Evolutionary conservation across 53 echinoderm and acorn worm species (phyloP).

Genomic region (Echinometra lucunter): DNA sequence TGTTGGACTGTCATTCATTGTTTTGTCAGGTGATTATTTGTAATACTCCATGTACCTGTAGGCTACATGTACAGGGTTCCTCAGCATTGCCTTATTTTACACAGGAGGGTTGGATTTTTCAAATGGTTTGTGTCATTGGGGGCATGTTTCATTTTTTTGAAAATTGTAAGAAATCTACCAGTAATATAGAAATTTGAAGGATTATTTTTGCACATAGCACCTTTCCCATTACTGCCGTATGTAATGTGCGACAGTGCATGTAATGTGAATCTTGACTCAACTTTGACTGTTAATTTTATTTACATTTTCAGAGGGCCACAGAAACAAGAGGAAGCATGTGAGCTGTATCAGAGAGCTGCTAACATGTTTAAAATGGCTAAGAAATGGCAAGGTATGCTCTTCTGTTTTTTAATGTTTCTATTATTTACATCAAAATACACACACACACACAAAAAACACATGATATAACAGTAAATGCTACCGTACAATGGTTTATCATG

Average conservation of each 20-base stretch:
- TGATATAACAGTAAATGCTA: too few species aligned
- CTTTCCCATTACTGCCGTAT: too few species aligned
- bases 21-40: neutral
- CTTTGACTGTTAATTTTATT: neutral
- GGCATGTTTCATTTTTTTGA: too few species aligned
- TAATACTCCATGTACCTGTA: neutral
- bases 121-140: too few species aligned
- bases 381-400: conserved; percentile 91
- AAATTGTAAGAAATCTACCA: too few species aligned
- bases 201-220: neutral
- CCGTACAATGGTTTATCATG: too few species aligned
- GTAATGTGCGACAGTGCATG: neutral
- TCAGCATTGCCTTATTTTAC: neutral
- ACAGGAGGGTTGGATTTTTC: neutral
- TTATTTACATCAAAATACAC: neutral
- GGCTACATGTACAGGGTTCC: neutral
- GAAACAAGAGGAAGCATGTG: conserved; percentile 97
- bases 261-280: neutral
- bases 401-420: neutral
- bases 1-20: neutral
- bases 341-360: conserved; percentile 90
- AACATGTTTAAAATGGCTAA: conserved; percentile 99
- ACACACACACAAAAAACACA: too few species aligned
- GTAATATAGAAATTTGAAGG: too few species aligned
- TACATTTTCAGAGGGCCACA: conserved; percentile 75